phyloP scores from a whole-genome alignment of 30 jellyfish, hydroid and myxozoan genomes.

The Rhopilema esculentum region DNA sequence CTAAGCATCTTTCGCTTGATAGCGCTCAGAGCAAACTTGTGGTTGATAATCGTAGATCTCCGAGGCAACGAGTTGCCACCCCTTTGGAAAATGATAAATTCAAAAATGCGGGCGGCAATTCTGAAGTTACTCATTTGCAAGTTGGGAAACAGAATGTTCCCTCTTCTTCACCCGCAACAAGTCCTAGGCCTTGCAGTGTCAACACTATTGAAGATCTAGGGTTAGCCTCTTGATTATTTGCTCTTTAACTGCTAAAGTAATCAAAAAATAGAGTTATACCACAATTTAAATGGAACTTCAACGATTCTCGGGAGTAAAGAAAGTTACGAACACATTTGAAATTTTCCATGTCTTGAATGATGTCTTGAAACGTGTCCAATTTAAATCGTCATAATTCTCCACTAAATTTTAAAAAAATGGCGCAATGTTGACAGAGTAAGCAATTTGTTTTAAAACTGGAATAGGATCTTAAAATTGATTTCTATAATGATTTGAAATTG shows the following conservation, averaged over 20 bases:
- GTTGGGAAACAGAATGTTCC: not conserved
- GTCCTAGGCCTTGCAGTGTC: conserved; percentile 14
- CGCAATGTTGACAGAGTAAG: no score
- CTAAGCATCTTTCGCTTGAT: conserved; percentile 50
- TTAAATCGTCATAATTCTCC: no score
- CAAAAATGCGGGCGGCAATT: not conserved
- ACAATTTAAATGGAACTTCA: not conserved
- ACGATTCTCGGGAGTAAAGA: no score
- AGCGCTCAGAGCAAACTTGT: conserved; percentile 47
- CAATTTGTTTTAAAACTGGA: no score
- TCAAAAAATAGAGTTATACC: no score
- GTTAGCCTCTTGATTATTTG: no score
- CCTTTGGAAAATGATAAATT: not conserved
- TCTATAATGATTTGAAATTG: no score
- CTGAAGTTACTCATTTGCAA: not conserved
- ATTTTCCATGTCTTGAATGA: no score
- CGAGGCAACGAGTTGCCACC: conserved; percentile 26
- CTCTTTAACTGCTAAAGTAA: no score
- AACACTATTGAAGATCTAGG: conserved; percentile 43
- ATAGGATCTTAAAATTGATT: no score
- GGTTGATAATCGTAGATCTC: conserved; percentile 49
- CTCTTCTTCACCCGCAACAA: not conserved
- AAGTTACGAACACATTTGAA: not conserved
- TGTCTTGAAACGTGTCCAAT: no score
- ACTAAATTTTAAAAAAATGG: no score